Conservation (phyloP, 1,140 invertebrate species). For the Drosophila mojavensis region DNA sequence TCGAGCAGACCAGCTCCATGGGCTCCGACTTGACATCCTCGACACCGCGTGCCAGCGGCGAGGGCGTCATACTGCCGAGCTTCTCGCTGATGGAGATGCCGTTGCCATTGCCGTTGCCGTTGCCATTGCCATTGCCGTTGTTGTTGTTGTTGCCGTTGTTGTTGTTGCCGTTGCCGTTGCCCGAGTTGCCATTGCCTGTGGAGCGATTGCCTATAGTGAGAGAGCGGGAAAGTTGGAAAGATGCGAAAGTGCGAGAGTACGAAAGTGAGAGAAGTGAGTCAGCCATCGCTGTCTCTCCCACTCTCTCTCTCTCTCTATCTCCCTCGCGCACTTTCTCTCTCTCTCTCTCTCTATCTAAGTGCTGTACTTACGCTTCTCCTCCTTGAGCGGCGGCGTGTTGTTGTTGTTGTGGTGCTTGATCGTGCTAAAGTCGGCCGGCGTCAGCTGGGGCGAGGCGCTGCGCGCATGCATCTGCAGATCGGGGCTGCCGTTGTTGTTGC, state of each 20-base stretch:
- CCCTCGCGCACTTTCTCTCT: too few relatives aligned
- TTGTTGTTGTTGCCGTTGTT: slow-evolving; percentile 30
- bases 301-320: too few relatives aligned
- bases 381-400: slow-evolving; percentile 86
- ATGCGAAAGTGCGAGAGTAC: background rate
- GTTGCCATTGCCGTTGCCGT: slow-evolving; percentile 83
- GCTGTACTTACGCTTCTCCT: slow-evolving; percentile 80
- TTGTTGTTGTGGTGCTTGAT: slow-evolving; percentile 86
- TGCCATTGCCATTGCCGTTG: slow-evolving; percentile 77
- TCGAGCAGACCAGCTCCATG: slow-evolving; percentile 89
- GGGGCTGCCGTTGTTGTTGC: slow-evolving; percentile 88
- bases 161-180: slow-evolving; percentile 85
- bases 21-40: slow-evolving; percentile 92
- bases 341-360: too few relatives aligned
- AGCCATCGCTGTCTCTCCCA: too few relatives aligned
- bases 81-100: slow-evolving; percentile 81
- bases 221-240: background rate
- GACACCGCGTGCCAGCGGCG: slow-evolving; percentile 84
- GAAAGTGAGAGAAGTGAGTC: background rate
- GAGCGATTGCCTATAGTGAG: slow-evolving; percentile 49
- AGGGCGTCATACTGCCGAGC: slow-evolving; percentile 85
- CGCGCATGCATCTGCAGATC: slow-evolving; percentile 77
- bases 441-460: slow-evolving; percentile 85
- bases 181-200: slow-evolving; percentile 76
- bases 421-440: slow-evolving; percentile 90